Percentiles rank a stretch among this genome's conserved stretches.
Conservation (phyloP, 1,140 invertebrate genomes). For the Pachypsylla venusta region DNA sequence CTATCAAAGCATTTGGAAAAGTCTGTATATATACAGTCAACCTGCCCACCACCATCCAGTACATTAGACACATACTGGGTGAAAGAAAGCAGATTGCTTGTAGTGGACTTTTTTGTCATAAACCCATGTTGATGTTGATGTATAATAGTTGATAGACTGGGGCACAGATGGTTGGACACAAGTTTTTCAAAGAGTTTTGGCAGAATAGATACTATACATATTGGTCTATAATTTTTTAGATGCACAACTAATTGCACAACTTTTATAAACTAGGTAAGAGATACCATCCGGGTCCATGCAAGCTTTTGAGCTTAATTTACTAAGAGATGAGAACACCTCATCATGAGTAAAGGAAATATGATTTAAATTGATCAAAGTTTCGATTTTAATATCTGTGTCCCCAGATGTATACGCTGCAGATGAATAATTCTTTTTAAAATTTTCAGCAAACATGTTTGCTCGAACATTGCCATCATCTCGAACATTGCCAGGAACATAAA, state of each 20-base stretch:
- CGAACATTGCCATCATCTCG: too few species aligned
- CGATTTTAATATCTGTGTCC: background rate
- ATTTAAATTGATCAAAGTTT: background rate
- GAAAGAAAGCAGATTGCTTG: constrained; percentile 14
- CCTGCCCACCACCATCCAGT: constrained; percentile 9
- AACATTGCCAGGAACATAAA: too few species aligned
- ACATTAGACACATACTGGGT: constrained; percentile 11
- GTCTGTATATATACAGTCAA: constrained; percentile 14
- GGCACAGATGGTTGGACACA: background rate
- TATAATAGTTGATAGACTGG: constrained; percentile 10
- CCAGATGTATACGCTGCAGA: background rate
- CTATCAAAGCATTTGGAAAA: constrained; percentile 17
- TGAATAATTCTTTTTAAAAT: background rate
- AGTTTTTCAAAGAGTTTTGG: constrained; percentile 7
- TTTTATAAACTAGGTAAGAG: background rate
- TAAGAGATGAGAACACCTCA: background rate
- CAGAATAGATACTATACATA: constrained; percentile 7
- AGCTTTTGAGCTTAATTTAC: background rate
- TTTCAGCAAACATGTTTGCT: background rate
- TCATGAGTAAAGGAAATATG: background rate
- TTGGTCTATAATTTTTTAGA: constrained; percentile 9
- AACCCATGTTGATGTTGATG: constrained; percentile 17
- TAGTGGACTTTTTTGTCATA: constrained; percentile 12
- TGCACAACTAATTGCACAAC: too few species aligned
- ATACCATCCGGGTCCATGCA: background rate